These are phyloP conservation scores for Chunga burmeisteri DNA, from an alignment of 2,113 vertebrate species.

Conservation along the genomic window DNA sequence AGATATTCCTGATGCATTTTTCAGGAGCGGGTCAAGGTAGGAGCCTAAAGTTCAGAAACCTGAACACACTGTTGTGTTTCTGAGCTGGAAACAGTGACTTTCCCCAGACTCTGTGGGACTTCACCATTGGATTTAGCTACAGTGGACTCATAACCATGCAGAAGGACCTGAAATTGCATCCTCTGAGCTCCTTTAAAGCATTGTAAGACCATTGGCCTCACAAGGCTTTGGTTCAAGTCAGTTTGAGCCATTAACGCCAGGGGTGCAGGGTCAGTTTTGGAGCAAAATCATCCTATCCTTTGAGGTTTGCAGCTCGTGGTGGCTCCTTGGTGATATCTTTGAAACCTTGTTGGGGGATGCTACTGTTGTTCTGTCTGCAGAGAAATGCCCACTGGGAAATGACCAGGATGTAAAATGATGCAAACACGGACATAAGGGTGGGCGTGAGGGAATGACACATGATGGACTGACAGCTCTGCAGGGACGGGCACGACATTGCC, in stretches of 20 bases:
- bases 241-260: neutral
- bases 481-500: fast-evolving
- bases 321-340: neutral
- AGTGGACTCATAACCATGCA: neutral
- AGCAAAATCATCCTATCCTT: neutral
- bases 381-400: neutral
- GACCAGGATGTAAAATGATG: neutral
- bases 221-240: neutral
- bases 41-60: neutral
- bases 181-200: neutral
- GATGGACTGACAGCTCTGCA: neutral
- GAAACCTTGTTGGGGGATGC: neutral
- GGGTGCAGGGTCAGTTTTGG: neutral
- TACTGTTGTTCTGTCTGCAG: neutral
- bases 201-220: neutral
- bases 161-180: neutral
- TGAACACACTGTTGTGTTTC: neutral
- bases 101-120: neutral
- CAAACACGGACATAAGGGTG: neutral
- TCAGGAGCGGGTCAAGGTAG: neutral
- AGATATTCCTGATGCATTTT: neutral
- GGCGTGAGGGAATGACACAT: neutral
- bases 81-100: neutral
- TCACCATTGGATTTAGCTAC: neutral
- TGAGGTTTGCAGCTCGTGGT: neutral